Conservation (phyloP, 2,888 invertebrate genomes). For the Ochropacha duplaris region DNA sequence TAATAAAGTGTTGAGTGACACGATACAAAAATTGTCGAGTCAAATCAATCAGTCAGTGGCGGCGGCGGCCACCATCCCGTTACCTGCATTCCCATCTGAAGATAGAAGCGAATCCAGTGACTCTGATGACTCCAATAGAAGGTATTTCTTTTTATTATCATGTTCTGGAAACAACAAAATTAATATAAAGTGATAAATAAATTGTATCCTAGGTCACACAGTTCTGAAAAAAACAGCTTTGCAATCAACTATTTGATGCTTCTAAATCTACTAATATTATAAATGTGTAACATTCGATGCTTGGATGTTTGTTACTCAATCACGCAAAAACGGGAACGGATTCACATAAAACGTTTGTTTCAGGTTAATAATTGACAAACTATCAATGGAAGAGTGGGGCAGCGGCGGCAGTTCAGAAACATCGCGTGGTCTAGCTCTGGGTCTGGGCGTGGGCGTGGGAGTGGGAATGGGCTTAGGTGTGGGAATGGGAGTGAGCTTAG, state of each 20-base stretch:
- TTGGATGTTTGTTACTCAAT: no score
- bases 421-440: constrained; percentile 27
- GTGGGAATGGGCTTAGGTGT: constrained; percentile 18
- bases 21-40: constrained; percentile 84
- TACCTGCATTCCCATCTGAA: constrained; percentile 63
- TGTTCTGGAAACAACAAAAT: no score
- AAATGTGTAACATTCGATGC: no score
- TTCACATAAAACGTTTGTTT: constrained; percentile 4
- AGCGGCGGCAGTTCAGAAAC: constrained; percentile 44
- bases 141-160: constrained; percentile 42
- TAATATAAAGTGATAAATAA: no score
- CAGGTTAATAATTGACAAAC: constrained; percentile 78
- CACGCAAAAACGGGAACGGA: no score
- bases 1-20: constrained; percentile 84
- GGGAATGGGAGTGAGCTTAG: not conserved
- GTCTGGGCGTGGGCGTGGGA: constrained; percentile 12
- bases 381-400: constrained; percentile 60
- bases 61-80: constrained; percentile 52
- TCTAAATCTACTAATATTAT: no score
- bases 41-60: constrained; percentile 75
- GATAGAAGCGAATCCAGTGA: constrained; percentile 75
- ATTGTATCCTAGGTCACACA: no score
- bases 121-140: constrained; percentile 74
- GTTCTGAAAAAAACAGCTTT: no score
- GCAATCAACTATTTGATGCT: no score